A percentile compares a stretch with the other conserved stretches of the same genome.
Conservation (phyloP, 1,140 invertebrate genomes). For the Polyergus mexicanus region DNA sequence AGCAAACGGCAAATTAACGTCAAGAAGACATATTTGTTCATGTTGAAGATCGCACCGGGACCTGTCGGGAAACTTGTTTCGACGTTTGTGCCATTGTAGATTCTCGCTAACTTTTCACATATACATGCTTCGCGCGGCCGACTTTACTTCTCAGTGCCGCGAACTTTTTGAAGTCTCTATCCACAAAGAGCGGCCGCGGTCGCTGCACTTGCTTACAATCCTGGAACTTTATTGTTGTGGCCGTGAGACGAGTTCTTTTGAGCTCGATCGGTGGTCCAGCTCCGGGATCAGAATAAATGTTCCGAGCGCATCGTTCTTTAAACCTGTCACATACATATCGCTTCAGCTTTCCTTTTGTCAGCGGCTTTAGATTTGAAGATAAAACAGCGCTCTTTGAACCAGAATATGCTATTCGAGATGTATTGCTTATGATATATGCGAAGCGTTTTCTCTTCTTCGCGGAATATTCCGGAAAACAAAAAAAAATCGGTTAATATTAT, state of each 20-base stretch:
- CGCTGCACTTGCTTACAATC: constrained; percentile 25
- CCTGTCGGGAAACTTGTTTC: constrained; percentile 41
- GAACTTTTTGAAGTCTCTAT: constrained; percentile 64
- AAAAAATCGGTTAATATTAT: constrained; percentile 19
- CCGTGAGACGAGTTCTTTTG: constrained; percentile 56
- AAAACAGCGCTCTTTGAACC: constrained; percentile 40
- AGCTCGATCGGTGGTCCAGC: constrained; percentile 47
- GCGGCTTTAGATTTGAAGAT: constrained; percentile 6
- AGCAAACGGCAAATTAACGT: background rate
- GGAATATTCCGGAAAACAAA: no score
- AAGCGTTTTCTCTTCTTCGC: background rate
- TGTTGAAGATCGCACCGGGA: background rate
- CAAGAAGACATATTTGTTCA: background rate
- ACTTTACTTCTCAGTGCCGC: background rate
- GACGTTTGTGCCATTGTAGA: constrained; percentile 23
- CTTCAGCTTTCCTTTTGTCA: background rate
- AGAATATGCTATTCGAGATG: background rate
- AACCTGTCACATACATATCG: constrained; percentile 2
- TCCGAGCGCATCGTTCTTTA: constrained; percentile 16
- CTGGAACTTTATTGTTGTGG: constrained; percentile 54
- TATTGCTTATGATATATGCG: background rate
- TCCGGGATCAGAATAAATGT: constrained; percentile 60
- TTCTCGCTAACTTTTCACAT: constrained; percentile 62
- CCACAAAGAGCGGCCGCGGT: constrained; percentile 39
- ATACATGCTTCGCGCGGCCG: constrained; percentile 23